Percentiles rank a stretch among this genome's conserved stretches.
Conservation (phyloP, 1,140 invertebrate species). For the Drosophila subpulchrella region DNA sequence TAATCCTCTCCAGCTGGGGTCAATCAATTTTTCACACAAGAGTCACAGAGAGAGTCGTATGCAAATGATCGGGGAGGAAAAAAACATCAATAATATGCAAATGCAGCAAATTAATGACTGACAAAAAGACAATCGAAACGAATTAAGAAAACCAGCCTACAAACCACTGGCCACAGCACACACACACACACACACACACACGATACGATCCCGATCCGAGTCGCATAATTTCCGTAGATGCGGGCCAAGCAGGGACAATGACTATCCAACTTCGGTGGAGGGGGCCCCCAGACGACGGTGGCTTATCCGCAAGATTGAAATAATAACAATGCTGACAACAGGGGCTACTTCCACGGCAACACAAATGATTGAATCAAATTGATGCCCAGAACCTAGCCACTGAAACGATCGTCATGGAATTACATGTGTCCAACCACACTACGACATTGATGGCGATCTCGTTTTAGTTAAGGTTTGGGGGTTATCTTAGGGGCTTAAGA, state of each 20-base stretch:
- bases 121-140: slow-evolving; percentile 83
- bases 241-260: slow-evolving; percentile 47
- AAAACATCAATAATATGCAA: slow-evolving; percentile 81
- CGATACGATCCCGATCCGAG: slow-evolving; percentile 12
- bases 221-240: slow-evolving; percentile 64
- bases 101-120: slow-evolving; percentile 82
- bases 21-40: slow-evolving; percentile 70
- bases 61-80: slow-evolving; percentile 56
- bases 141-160: slow-evolving; percentile 76
- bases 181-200: too few species aligned
- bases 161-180: slow-evolving; percentile 21
- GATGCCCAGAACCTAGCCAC: slow-evolving; percentile 30
- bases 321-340: slow-evolving; percentile 54
- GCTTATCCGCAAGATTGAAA: slow-evolving; percentile 63
- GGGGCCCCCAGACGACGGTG: slow-evolving; percentile 17
- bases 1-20: slow-evolving; percentile 25
- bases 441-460: slow-evolving; percentile 8
- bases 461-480: neutral
- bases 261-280: neutral
- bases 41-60: slow-evolving; percentile 39
- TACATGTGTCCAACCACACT: slow-evolving; percentile 24
- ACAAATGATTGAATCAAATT: slow-evolving; percentile 80
- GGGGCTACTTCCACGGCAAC: slow-evolving; percentile 34
- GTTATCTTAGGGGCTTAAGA: neutral
- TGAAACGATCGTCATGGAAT: slow-evolving; percentile 38